phyloP scores from a whole-genome alignment of 2,888 invertebrate genomes.

The Spodoptera littoralis region DNA sequence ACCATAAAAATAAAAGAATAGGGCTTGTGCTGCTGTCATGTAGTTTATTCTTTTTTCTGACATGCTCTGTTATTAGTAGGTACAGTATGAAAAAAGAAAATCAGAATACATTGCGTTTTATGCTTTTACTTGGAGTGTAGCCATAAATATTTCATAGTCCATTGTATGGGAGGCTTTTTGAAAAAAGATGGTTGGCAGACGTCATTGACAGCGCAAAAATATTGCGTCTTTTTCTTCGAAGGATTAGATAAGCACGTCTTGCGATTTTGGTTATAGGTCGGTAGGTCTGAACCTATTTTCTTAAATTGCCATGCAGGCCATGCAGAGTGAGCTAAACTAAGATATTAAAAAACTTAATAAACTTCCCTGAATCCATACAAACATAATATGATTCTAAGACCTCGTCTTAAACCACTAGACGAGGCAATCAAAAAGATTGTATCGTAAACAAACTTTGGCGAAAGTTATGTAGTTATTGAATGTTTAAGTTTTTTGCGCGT shows the following conservation, averaged over 20 bases:
- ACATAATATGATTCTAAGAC: too few relatives aligned
- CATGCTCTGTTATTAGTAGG: constrained; percentile 6
- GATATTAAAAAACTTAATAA: too few relatives aligned
- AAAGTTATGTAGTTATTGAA: constrained; percentile 62
- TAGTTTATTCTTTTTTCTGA: constrained; percentile 17
- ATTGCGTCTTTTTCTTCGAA: too few relatives aligned
- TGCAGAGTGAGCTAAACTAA: too few relatives aligned
- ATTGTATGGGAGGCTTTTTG: constrained; percentile 5
- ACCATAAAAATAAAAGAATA: constrained; percentile 16
- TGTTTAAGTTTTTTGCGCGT: constrained; percentile 55
- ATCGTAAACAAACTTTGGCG: constrained; percentile 50
- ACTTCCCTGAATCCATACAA: too few relatives aligned
- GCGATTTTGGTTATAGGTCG: too few relatives aligned
- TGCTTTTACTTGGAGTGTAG: constrained; percentile 10
- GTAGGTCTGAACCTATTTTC: too few relatives aligned
- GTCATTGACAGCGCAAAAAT: too few relatives aligned
- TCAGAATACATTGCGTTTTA: constrained; percentile 21
- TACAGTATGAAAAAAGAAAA: constrained; percentile 11
- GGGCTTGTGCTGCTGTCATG: neutral
- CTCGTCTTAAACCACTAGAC: too few relatives aligned
- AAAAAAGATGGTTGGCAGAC: constrained; percentile 7
- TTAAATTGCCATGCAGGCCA: too few relatives aligned
- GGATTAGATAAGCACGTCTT: too few relatives aligned
- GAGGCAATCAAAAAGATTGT: constrained; percentile 5
- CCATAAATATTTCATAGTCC: constrained; percentile 3